Evolutionary conservation across 2,797 vertebrate species (phyloP), one percentile per base, ranked within the genome.

Genomic region (Microtus californicus): DNA sequence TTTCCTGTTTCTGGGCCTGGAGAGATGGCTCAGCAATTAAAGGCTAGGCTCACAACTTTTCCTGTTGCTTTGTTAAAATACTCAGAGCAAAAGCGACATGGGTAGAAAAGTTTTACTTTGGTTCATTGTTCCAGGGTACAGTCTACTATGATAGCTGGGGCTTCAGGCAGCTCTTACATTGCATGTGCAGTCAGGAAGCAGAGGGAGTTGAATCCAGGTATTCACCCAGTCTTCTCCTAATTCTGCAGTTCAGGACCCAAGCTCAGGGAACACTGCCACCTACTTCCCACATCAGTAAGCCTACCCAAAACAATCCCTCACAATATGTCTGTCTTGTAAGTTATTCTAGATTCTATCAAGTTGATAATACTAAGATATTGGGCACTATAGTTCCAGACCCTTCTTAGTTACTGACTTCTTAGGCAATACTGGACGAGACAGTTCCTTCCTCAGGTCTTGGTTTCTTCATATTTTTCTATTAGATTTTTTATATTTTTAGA

Each of bases 401-500:
- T 88, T 77, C 67, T 88, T 29, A 63, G 37, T 89, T 54, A 74
- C 63, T 74, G 91, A 87, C 27, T 79, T 88, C 74, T 43, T 63
- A 63, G 89, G 67, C 90, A 88, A 85, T 45, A 81, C 82, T 77
- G 59, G 29, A 77, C 14, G 21, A 82, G 83, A 89, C 21, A 40
- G 61, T 79, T 73, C 48, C 67, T 89, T 90, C n/a, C 13, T 90
- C 77, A 61, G 51, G 37, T 67, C 78, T 96, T 27, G 76, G 43
- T 81, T 79, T 81, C 79, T 85, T 90, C 77, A 31, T 82, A 14
- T 29, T 82, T 81, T 61, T 61, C 56, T 63, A 17, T 63, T 61
- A 63, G 19, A 21, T 82, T 63, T 63, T 59, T 56, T 91, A 37
- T 76, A 87, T 40, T 85, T 90, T 59, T 21, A 91, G 59, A 45